These are phyloP conservation scores for Aromia moschata DNA, from an alignment of 2,888 invertebrate genomes.

Conservation along the genomic window DNA sequence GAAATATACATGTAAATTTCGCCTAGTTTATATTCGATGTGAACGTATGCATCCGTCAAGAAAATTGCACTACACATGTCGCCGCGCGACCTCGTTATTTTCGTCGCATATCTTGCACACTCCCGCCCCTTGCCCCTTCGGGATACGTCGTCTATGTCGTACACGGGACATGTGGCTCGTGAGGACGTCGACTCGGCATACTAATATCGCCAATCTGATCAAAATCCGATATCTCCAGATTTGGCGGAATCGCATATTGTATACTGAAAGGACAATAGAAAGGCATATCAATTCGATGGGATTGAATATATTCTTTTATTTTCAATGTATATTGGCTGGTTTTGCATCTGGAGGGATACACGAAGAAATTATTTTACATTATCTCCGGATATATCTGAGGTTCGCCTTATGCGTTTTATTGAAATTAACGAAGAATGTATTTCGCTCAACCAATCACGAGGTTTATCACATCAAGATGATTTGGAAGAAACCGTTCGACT, in stretches of 20 bases:
- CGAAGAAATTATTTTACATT: too few species aligned
- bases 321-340: neutral
- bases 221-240: conserved; percentile 44
- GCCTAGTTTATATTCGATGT: conserved; percentile 45
- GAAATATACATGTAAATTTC: conserved; percentile 41
- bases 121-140: conserved; percentile 33
- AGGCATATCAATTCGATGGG: conserved; percentile 31
- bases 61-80: conserved; percentile 39
- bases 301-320: conserved; percentile 25
- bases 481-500: too few species aligned
- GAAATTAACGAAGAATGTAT: too few species aligned
- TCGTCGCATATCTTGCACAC: conserved; percentile 45
- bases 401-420: too few species aligned
- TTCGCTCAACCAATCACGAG: too few species aligned
- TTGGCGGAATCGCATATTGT: conserved; percentile 28
- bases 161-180: conserved; percentile 39
- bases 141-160: conserved; percentile 6
- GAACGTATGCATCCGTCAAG: conserved; percentile 45
- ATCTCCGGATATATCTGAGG: too few species aligned
- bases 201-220: conserved; percentile 47
- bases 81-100: conserved; percentile 47
- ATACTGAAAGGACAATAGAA: conserved; percentile 31
- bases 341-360: too few species aligned
- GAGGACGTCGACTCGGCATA: conserved; percentile 43
- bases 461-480: too few species aligned